A percentile compares a stretch with the other conserved stretches of the same genome.
These are phyloP conservation scores for Mareca strepera DNA, from an alignment of 2,797 vertebrate species.

Conservation along the genomic window DNA sequence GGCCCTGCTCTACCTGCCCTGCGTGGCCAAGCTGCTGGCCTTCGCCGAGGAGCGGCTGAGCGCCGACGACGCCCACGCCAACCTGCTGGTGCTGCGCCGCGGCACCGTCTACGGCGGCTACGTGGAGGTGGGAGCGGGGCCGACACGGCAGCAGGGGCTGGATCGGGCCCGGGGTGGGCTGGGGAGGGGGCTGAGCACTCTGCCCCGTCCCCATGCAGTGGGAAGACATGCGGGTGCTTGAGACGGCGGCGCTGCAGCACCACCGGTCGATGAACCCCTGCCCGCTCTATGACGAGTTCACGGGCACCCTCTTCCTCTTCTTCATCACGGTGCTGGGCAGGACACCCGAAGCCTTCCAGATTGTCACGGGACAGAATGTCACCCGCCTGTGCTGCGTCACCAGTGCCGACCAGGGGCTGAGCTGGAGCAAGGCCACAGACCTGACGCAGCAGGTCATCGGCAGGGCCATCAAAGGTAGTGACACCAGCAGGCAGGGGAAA, in stretches of 20 bases:
- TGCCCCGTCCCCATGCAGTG: constrained; percentile 78
- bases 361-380: constrained; percentile 89
- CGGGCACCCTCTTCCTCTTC: constrained; percentile 91
- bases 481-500: fast-evolving
- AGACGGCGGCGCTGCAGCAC: constrained; percentile 82
- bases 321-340: constrained; percentile 93
- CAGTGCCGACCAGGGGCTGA: constrained; percentile 86
- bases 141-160: too few relatives aligned
- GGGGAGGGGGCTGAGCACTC: not conserved
- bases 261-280: constrained; percentile 97
- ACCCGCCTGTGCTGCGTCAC: constrained; percentile 90
- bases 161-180: too few relatives aligned
- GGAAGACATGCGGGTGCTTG: constrained; percentile 87
- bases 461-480: constrained; percentile 84
- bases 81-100: constrained; percentile 90
- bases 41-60: constrained; percentile 93
- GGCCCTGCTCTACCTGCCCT: constrained; percentile 86
- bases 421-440: constrained; percentile 87
- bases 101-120: constrained; percentile 86
- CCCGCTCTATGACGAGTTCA: constrained; percentile 90
- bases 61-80: constrained; percentile 88
- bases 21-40: constrained; percentile 84
- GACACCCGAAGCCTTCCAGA: constrained; percentile 89
- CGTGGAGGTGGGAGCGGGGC: constrained; percentile 82
- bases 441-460: constrained; percentile 89